These are phyloP conservation scores for Galaxea fascicularis DNA, from an alignment of 92 coral and sea anemone species.

Conservation along the genomic window DNA sequence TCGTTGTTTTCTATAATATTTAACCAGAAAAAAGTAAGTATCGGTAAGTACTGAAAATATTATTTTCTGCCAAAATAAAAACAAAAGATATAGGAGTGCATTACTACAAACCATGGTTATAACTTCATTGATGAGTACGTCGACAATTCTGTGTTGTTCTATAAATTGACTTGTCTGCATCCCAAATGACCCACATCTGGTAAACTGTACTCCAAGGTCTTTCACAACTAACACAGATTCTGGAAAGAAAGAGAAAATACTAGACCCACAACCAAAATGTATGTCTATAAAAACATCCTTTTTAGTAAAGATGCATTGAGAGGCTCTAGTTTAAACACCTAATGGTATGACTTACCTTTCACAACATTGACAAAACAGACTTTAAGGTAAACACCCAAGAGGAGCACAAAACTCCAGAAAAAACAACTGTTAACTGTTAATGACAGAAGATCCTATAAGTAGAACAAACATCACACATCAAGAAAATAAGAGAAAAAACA, in stretches of 20 bases:
- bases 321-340: background rate
- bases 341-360: conserved; percentile 8
- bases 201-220: conserved; percentile 50
- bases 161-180: conserved; percentile 30
- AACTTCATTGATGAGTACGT: conserved; percentile 46
- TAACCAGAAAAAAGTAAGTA: no score
- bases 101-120: conserved; percentile 32
- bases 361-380: background rate
- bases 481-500: no score
- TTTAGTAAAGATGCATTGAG: no score
- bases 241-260: background rate
- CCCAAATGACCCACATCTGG: conserved; percentile 28
- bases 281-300: background rate
- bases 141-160: conserved; percentile 45
- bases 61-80: no score
- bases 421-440: conserved; percentile 14
- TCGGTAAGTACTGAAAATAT: no score
- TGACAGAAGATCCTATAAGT: conserved; percentile 8
- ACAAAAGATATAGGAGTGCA: background rate
- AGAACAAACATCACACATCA: background rate
- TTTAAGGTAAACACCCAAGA: background rate
- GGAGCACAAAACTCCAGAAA: background rate
- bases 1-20: no score
- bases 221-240: conserved; percentile 48
- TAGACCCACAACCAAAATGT: background rate